Evolutionary conservation across 2,888 invertebrate species (phyloP), one percentile per base, ranked within the genome.

Genomic region (Phortica okadai): DNA sequence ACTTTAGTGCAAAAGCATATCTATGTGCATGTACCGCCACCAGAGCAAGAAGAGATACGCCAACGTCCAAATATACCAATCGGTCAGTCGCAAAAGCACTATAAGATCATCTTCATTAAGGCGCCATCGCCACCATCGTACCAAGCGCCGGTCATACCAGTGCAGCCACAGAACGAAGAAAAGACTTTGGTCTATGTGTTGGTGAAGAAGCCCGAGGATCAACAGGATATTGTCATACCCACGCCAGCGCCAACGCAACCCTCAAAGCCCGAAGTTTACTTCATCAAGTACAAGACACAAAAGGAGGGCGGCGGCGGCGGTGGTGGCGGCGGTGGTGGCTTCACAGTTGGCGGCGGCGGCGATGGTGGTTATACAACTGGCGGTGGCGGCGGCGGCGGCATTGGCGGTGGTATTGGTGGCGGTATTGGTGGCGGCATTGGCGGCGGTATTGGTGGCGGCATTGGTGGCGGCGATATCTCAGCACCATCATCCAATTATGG

Each of bases 51-150:
- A 85, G 94, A 95, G 88, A 93, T 94, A 88, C 94, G 95, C 85
- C 89, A 83, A 77, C 88, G 91, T n/a, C 88, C 91, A 45, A 94
- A 94, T 14, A 94, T 96, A 83, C 93, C 93, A 21, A 92, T 94
- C 0, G 94, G 95, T 72, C 95, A 95, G 82, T 93, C 96, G 69
- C 96, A 96, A 92, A 97, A 97, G 89, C 96, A 97, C 92, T 96
- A 97, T 94, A 97, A 97, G 91, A 97, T 97, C 91, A 96, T 97
- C 92, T 97, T 97, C 94, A 97, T 97, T 92, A 97, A 97, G 93
- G 97, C 97, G 76, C 97, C 97, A 87, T 94, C 96, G 84, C 94
- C 96, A 79, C 96, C 96, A 79, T 94, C 96, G 79, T 96, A 96
- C 78, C 95, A 95, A 81, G 96, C 95, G 0, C 97, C 97, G 81